Evolutionary conservation across 2,113 vertebrate genomes (phyloP).

Genomic region (Paratilapia polleni): DNA sequence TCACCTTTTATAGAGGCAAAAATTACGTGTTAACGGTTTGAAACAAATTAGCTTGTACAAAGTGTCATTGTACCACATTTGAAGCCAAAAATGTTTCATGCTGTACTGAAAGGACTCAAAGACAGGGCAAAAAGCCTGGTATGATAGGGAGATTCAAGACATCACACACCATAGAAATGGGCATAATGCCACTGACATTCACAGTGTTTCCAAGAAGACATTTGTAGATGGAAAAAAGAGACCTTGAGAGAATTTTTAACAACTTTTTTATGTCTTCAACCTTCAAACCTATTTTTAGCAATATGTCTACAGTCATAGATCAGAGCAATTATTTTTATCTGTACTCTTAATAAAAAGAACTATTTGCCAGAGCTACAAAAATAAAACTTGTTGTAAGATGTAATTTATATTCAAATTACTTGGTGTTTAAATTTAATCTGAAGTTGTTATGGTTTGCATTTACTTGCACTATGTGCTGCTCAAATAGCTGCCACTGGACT

Average conservation of each 20-base stretch:
- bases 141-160: background rate
- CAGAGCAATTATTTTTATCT: background rate
- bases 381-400: background rate
- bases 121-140: background rate
- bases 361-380: background rate
- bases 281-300: background rate
- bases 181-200: background rate
- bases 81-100: background rate
- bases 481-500: background rate
- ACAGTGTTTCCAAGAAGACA: background rate
- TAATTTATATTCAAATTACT: background rate
- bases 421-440: background rate
- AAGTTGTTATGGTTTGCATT: background rate
- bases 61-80: background rate
- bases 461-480: background rate
- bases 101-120: background rate
- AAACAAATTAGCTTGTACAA: background rate
- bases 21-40: background rate
- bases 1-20: too few relatives aligned
- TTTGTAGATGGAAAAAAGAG: background rate
- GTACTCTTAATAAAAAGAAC: background rate
- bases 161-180: background rate
- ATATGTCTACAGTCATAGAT: background rate
- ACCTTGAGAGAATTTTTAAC: background rate
- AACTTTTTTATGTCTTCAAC: background rate